Evolutionary conservation across 2,797 vertebrate species (phyloP), one percentile per base, ranked within the genome.

Genomic region (Lindbergichthys nudifrons): DNA sequence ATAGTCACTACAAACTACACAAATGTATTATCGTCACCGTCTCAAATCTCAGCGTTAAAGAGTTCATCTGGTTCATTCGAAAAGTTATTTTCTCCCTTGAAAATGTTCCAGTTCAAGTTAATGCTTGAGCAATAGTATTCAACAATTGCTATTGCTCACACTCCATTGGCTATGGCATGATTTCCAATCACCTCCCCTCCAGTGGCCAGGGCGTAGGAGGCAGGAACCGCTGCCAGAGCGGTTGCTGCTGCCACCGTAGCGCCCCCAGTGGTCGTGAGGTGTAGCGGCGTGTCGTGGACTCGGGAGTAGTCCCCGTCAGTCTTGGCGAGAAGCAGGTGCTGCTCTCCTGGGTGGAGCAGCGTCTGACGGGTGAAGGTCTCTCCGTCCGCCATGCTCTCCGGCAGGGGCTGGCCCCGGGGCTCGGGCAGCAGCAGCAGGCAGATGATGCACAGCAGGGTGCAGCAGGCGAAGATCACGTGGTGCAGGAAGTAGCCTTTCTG

Each of bases 401-500:
- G 97, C 87, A 99, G 95, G 12, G 94, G 96, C 87, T 98, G 97
- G 73, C 95, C 94, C 54, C 96, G 94, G 54, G 97, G 97, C 86
- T 99, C 98, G 0, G 98, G 98, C 91, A 99, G 95, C 91, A 99
- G 94, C 80, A 99, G 95, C 70, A 98, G 97, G 90, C 98, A 99
- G 92, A 97, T 99, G 93, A 98, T 99, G 93, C 97, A 99, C 90
- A 99, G 95, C 85, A 99, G 96, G 0, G 97, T 98, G 93, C 97
- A 99, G 94, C 97, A 98, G 82, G 97, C 97, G 1, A 98, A 98
- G 94, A 98, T 98, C 90, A 99, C 95, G 0, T 99, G 97, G 76
- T 98, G 97, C 76, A 99, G 93, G 93, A 98, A 98, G 93, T 98
- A 98, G 76, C 97, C 97, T 91, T 98, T 98, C 95, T 98, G 97